Percentiles rank a stretch among this genome's conserved stretches.
These are phyloP conservation scores for Hirtodrosophila duncani DNA, from an alignment of 2,888 invertebrate genomes.

Conservation along the genomic window DNA sequence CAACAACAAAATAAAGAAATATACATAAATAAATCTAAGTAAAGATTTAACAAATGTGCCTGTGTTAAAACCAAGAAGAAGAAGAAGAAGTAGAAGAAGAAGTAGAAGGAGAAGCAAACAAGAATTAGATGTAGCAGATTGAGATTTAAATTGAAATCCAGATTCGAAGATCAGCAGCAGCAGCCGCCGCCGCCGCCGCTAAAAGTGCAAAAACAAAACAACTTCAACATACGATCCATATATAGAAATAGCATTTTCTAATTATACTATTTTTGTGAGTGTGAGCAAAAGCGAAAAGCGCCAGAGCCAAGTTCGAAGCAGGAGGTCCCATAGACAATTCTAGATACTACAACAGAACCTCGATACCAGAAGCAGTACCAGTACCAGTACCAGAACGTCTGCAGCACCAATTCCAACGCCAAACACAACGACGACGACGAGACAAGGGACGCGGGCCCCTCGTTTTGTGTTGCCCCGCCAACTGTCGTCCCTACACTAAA, in stretches of 20 bases:
- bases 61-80: constrained; percentile 61
- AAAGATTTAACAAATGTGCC: constrained; percentile 71
- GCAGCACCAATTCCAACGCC: constrained; percentile 13
- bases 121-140: constrained; percentile 36
- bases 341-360: neutral
- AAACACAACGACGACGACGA: constrained; percentile 35
- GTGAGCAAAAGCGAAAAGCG: no score
- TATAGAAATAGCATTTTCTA: no score
- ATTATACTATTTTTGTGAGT: no score
- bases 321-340: no score
- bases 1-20: constrained; percentile 37
- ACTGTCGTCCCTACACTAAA: constrained; percentile 74
- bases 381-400: constrained; percentile 9
- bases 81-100: constrained; percentile 12
- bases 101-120: constrained; percentile 24
- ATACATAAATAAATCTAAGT: constrained; percentile 48
- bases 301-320: no score
- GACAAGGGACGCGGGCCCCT: constrained; percentile 56
- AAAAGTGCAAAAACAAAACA: no score
- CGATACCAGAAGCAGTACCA: constrained; percentile 12
- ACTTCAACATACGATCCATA: no score
- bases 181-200: no score
- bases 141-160: constrained; percentile 30
- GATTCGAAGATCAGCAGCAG: neutral
- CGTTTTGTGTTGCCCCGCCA: constrained; percentile 70